Percentiles rank a stretch among this genome's conserved stretches.
Evolutionary conservation across 2,888 invertebrate species (phyloP).

Genomic region (Tolmerus cingulatus): DNA sequence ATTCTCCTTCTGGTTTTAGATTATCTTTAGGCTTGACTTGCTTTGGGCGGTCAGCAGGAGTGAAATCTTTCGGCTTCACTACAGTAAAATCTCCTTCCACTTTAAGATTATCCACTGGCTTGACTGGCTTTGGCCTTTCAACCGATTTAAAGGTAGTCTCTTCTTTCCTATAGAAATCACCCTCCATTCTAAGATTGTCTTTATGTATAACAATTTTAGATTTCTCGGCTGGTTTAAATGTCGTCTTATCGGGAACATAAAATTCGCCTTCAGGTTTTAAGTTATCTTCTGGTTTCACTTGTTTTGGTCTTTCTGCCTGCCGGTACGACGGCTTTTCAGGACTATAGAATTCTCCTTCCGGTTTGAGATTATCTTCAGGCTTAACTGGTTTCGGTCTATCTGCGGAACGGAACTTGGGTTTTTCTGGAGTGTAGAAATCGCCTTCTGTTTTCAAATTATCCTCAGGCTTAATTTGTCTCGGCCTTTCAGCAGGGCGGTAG

Average conservation of each 20-base stretch:
- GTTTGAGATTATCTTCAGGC: conserved; percentile 64
- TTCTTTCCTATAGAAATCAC: conserved; percentile 66
- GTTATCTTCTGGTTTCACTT: conserved; percentile 54
- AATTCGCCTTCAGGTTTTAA: conserved; percentile 67
- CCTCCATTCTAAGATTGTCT: conserved; percentile 68
- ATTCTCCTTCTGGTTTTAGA: conserved; percentile 67
- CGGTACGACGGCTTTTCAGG: conserved; percentile 55
- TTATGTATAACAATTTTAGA: conserved; percentile 65
- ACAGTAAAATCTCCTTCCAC: conserved; percentile 65
- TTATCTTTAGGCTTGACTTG: conserved; percentile 67
- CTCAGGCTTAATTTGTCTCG: conserved; percentile 68
- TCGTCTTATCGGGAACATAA: conserved; percentile 61
- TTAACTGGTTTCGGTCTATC: conserved; percentile 63
- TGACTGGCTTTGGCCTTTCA: conserved; percentile 60
- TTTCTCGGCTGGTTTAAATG: conserved; percentile 61
- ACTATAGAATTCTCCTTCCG: conserved; percentile 68
- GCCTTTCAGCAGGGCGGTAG: conserved; percentile 63
- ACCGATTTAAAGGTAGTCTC: conserved; percentile 44
- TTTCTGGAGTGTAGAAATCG: conserved; percentile 65
- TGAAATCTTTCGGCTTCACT: conserved; percentile 49
- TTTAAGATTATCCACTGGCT: conserved; percentile 62
- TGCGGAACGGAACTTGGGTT: conserved; percentile 57
- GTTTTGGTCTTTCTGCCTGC: conserved; percentile 62
- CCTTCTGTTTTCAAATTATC: conserved; percentile 66
- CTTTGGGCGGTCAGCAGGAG: conserved; percentile 62